phyloP scores from a whole-genome alignment of 2,888 invertebrate species.

The Epinotia brunnichana region DNA sequence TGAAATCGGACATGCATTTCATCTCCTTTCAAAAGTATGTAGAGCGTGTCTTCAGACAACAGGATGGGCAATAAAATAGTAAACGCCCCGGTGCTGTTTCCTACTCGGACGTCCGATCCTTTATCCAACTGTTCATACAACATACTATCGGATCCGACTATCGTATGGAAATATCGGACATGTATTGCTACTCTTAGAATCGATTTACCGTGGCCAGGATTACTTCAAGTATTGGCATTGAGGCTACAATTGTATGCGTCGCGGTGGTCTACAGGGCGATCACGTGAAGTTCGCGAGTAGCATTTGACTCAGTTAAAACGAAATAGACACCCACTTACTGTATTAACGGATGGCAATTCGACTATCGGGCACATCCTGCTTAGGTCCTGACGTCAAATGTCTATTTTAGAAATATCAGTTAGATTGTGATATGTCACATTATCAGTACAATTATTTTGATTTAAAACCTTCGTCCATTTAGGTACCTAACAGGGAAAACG shows the following conservation, averaged over 20 bases:
- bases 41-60: too few relatives aligned
- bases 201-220: background rate
- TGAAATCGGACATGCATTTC: too few relatives aligned
- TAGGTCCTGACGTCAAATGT: constrained; percentile 42
- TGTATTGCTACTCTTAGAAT: background rate
- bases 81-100: too few relatives aligned
- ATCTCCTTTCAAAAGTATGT: too few relatives aligned
- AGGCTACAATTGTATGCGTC: constrained; percentile 17
- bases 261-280: constrained; percentile 46
- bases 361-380: constrained; percentile 55
- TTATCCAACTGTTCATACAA: too few relatives aligned
- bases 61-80: too few relatives aligned
- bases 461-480: background rate
- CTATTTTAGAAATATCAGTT: constrained; percentile 30
- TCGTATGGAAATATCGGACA: background rate
- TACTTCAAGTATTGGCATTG: constrained; percentile 23
- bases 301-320: constrained; percentile 46
- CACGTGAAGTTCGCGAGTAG: constrained; percentile 45
- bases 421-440: background rate
- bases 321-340: constrained; percentile 49
- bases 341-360: constrained; percentile 48
- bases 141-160: too few relatives aligned
- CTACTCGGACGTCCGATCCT: too few relatives aligned
- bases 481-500: too few relatives aligned
- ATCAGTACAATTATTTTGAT: background rate